Evolutionary conservation across 1,140 invertebrate genomes (phyloP), one percentile per base, ranked within the genome.

Genomic region (Scaptomyza hsui): DNA sequence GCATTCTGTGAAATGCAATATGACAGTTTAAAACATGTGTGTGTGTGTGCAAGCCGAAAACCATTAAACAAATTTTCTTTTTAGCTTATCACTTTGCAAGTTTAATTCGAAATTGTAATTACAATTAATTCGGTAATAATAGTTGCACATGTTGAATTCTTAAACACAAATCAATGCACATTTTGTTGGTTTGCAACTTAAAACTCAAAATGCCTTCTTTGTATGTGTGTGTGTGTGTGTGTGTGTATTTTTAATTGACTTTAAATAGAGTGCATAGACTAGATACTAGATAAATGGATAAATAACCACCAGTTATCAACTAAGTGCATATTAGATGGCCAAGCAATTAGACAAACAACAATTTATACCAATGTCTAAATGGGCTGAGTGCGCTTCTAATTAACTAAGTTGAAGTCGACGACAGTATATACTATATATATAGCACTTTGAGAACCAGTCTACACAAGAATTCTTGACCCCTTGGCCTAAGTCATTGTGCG

Each of bases 271-370:
- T 44, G 18, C 10, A 44, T 21, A 35, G 32, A 37, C 18, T 4
- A 32, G 12, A 24, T 26, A 37, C 6, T n/a, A n/a, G 45, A 13
- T 35, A 35, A 51, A 35, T 78, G 75, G 64, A 60, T 72, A 75
- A 41, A 56, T 65, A 75, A 53, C 52, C 64, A 75, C 56, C 74
- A 55, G 51, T 37, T 72, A 49, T 37, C 41, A 62, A 21, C 75
- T 63, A 74, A 78, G 56, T 78, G 72, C 72, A 75, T 75, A 75
- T 75, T 75, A 68, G 72, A 75, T 75, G 72, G 49, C 37, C 32
- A 39, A 35, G 41, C 68, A 77, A 76, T 77, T 77, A 29, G 72
- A 24, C 72, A 26, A 45, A 62, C 48, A 13, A 7, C 32, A 35
- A 12, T 3, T 12, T 12, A 35, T 12, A 35, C n/a, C 32, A 37